Conservation (phyloP, 2,888 invertebrate genomes). For the Celastrina argiolus region DNA sequence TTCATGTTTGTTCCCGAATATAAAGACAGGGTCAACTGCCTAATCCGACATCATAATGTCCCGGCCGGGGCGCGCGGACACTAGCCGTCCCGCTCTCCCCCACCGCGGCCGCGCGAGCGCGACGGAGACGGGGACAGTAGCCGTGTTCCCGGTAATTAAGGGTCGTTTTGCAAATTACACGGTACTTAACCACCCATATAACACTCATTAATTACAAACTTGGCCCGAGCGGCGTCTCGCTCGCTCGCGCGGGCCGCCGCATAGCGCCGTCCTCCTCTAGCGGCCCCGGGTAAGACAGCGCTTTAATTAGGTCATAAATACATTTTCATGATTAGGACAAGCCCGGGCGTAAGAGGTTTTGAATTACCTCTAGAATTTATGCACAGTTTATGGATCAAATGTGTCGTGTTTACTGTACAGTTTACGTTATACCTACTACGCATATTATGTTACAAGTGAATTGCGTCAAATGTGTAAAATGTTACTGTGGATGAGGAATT, state of each 20-base stretch:
- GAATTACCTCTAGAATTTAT: conserved; percentile 22
- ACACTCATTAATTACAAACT: conserved; percentile 80
- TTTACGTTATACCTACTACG: too few species aligned
- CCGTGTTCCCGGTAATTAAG: conserved; percentile 80
- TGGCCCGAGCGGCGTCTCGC: conserved; percentile 50
- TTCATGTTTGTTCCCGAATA: conserved; percentile 55
- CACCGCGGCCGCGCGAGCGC: conserved; percentile 34
- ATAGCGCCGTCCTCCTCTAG: conserved; percentile 44
- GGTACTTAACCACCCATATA: conserved; percentile 85
- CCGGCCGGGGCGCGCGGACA: conserved; percentile 55
- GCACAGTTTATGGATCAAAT: conserved; percentile 2
- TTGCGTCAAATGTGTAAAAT: too few species aligned
- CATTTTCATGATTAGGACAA: conserved; percentile 72
- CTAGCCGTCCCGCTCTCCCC: conserved; percentile 49
- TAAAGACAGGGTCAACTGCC: conserved; percentile 71
- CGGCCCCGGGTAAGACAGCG: conserved; percentile 59
- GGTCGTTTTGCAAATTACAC: conserved; percentile 87
- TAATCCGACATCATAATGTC: conserved; percentile 77
- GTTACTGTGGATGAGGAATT: too few species aligned
- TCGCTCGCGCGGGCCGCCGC: conserved; percentile 39
- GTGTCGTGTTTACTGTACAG: conserved; percentile 17
- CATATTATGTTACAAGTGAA: too few species aligned
- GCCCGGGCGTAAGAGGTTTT: conserved; percentile 32
- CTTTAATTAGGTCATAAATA: conserved; percentile 78
- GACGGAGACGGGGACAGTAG: conserved; percentile 68